A percentile compares a stretch with the other conserved stretches of the same genome.
Evolutionary conservation across 2,888 invertebrate species (phyloP).

Genomic region (Julus scandinavius): DNA sequence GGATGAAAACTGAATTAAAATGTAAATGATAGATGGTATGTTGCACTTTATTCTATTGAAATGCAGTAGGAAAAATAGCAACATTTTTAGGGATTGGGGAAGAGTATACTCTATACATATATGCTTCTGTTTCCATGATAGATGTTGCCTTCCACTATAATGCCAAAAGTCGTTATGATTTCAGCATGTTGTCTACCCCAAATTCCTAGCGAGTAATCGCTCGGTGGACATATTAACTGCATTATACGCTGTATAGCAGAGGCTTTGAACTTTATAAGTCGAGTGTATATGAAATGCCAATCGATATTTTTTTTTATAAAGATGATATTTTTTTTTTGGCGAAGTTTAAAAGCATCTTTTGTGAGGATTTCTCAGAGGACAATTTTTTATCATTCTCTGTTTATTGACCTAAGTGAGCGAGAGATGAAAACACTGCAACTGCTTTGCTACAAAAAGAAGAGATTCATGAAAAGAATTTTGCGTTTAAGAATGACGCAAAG

Average conservation of each 20-base stretch:
- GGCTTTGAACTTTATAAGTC: constrained; percentile 39
- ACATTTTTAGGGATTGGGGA: not conserved
- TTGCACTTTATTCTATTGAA: not conserved
- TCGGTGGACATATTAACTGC: constrained; percentile 39
- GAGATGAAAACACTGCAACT: constrained; percentile 8
- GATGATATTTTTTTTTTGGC: not conserved
- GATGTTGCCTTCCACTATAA: not conserved
- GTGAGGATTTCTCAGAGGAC: constrained; percentile 32
- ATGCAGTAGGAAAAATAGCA: not conserved
- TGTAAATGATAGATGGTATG: not conserved
- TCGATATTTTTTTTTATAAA: constrained; percentile 29
- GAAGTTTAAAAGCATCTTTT: constrained; percentile 30
- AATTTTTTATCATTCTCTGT: constrained; percentile 9
- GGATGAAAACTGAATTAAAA: not conserved
- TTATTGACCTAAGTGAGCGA: constrained; percentile 29
- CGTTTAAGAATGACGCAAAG: not conserved
- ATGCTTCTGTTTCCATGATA: not conserved
- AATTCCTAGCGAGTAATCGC: constrained; percentile 13
- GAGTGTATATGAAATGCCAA: constrained; percentile 4
- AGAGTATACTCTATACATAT: not conserved
- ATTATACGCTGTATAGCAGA: not conserved
- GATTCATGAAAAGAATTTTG: not conserved
- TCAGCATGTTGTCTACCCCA: constrained; percentile 32
- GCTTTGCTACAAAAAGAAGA: not conserved
- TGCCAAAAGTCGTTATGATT: constrained; percentile 27